These are phyloP conservation scores for Athalia circularis DNA, from an alignment of 2,888 invertebrate genomes.

Conservation along the genomic window DNA sequence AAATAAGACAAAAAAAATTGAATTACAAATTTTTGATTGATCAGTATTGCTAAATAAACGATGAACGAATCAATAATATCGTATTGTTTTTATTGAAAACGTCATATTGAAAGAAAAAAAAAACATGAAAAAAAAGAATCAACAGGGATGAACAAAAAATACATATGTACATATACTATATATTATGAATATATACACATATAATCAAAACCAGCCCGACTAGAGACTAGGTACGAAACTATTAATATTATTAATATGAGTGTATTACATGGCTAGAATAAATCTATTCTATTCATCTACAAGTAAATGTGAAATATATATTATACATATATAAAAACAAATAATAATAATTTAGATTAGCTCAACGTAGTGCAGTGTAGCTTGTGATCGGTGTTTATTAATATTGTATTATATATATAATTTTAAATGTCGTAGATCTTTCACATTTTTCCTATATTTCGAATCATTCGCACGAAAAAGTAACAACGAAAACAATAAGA, in stretches of 20 bases:
- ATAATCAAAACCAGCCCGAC: constrained; percentile 73
- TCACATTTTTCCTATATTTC: constrained; percentile 56
- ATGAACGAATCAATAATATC: constrained; percentile 33
- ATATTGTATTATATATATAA: constrained; percentile 71
- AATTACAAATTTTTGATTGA: constrained; percentile 19
- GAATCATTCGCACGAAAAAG: background rate
- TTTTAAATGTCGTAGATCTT: constrained; percentile 71
- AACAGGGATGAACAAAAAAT: constrained; percentile 46
- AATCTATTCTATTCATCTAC: constrained; percentile 64
- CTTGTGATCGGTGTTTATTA: constrained; percentile 73
- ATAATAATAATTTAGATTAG: constrained; percentile 39
- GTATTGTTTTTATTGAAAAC: constrained; percentile 48
- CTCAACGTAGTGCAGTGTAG: constrained; percentile 67
- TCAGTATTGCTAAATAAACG: constrained; percentile 15
- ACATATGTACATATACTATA: constrained; percentile 13
- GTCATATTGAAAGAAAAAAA: background rate
- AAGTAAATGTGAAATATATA: constrained; percentile 42
- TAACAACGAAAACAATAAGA: no score
- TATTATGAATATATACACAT: constrained; percentile 51
- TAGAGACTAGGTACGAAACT: constrained; percentile 73
- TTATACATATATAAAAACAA: background rate
- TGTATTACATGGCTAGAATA: constrained; percentile 72
- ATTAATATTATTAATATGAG: constrained; percentile 72
- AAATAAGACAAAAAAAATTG: constrained; percentile 13
- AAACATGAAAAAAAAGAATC: constrained; percentile 44